phyloP scores from a whole-genome alignment of 1,140 invertebrate species.

The Gryon sp. region DNA sequence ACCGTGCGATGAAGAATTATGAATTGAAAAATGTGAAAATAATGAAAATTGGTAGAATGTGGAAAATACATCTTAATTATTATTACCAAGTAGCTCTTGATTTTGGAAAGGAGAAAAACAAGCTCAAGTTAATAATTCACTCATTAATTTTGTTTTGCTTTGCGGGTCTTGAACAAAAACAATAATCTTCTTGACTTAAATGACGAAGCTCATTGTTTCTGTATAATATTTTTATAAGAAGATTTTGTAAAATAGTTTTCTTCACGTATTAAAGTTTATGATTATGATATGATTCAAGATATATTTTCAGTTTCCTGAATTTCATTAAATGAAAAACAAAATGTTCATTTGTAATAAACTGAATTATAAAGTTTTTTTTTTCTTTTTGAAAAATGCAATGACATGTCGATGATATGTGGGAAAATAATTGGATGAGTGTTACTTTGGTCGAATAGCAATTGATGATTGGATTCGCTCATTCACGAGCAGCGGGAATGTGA shows the following conservation, averaged over 20 bases:
- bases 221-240: too few species aligned
- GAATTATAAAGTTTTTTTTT: too few species aligned
- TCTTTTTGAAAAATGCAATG: background rate
- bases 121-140: constrained; percentile 32
- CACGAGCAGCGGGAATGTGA: constrained; percentile 12
- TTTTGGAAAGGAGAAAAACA: constrained; percentile 18
- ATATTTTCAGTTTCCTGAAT: too few species aligned
- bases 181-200: too few species aligned
- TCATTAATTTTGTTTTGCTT: constrained; percentile 4
- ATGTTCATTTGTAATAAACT: too few species aligned
- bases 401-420: constrained; percentile 7
- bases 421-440: constrained; percentile 28
- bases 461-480: constrained; percentile 36
- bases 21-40: constrained; percentile 45
- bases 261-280: too few species aligned
- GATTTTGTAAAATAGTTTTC: too few species aligned
- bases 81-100: background rate
- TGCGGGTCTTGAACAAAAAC: background rate
- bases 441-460: constrained; percentile 16
- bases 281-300: too few species aligned
- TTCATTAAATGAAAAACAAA: too few species aligned
- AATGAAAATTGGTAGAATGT: constrained; percentile 20
- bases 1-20: constrained; percentile 27
- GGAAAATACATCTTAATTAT: constrained; percentile 19
- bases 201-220: constrained; percentile 5